Conservation (phyloP, 1,140 invertebrate species). For the Dreissena rostriformis region DNA sequence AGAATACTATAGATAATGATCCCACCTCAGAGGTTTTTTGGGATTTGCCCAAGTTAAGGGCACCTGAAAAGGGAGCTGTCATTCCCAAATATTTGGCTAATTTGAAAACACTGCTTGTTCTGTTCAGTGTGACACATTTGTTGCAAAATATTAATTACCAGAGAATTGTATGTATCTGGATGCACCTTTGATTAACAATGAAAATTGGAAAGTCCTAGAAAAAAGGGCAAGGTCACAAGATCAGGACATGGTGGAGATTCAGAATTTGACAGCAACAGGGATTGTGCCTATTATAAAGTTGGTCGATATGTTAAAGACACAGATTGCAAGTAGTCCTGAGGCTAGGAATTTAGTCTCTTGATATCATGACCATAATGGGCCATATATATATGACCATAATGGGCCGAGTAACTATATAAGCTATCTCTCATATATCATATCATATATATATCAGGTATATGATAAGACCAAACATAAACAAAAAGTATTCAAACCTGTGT, state of each 20-base stretch:
- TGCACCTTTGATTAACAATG: constrained; percentile 17
- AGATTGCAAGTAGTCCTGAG: no score
- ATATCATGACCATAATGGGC: no score
- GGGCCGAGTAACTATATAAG: no score
- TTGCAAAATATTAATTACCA: constrained; percentile 4
- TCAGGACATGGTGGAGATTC: constrained; percentile 14
- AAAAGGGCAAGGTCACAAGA: constrained; percentile 18
- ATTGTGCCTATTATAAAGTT: constrained; percentile 10
- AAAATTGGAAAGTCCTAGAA: constrained; percentile 27
- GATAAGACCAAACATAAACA: constrained; percentile 22
- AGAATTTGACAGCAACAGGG: constrained; percentile 7
- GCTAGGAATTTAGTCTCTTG: no score
- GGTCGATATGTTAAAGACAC: no score
- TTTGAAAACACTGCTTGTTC: constrained; percentile 32
- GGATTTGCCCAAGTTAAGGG: constrained; percentile 16
- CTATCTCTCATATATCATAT: no score
- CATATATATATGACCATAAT: no score
- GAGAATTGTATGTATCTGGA: constrained; percentile 19
- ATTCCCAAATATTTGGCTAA: constrained; percentile 19
- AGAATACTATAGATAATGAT: no score
- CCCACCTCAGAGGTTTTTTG: not conserved
- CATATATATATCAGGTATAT: not conserved
- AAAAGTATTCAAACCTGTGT: constrained; percentile 16
- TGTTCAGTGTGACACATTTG: constrained; percentile 1
- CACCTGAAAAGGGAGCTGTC: not conserved